Percentiles rank a stretch among this genome's conserved stretches.
Evolutionary conservation across 2,797 vertebrate species (phyloP).

Genomic region (Champsocephalus gunnari): DNA sequence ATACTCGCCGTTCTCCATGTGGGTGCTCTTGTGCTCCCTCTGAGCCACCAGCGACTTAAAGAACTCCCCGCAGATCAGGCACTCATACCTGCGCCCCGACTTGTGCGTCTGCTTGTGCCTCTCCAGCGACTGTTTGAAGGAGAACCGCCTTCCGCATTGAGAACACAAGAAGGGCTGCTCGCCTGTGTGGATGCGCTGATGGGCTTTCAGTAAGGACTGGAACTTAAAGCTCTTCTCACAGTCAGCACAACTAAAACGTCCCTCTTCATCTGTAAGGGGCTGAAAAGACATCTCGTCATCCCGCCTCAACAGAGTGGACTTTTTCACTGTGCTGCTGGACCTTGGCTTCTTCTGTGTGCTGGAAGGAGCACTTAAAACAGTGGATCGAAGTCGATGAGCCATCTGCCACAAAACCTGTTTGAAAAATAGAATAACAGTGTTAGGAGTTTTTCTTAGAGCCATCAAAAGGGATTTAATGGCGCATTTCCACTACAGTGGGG

Average conservation of each 20-base stretch:
- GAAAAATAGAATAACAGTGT: not conserved
- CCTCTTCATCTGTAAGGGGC: conserved; percentile 30
- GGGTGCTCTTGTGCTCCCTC: conserved; percentile 61
- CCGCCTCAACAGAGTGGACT: conserved; percentile 11
- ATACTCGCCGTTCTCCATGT: conserved; percentile 72
- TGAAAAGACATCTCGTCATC: conserved; percentile 22
- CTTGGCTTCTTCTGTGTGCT: conserved; percentile 46
- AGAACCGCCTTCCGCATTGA: conserved; percentile 80
- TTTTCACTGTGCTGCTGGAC: conserved; percentile 62
- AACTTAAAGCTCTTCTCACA: conserved; percentile 83
- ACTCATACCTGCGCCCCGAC: conserved; percentile 70
- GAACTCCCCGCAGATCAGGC: conserved; percentile 78
- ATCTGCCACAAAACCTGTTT: conserved; percentile 41
- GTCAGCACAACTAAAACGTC: conserved; percentile 69
- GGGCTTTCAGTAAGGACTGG: conserved; percentile 79
- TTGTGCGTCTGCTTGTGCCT: conserved; percentile 83
- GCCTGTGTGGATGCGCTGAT: conserved; percentile 82
- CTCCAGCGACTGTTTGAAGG: conserved; percentile 85
- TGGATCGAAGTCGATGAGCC: conserved; percentile 38
- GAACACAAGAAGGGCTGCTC: conserved; percentile 83
- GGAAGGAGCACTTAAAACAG: conserved; percentile 58
- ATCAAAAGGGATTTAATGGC: too few species aligned
- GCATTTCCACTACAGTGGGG: too few species aligned
- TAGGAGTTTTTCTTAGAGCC: too few species aligned
- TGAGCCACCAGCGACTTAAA: conserved; percentile 72